Evolutionary conservation across 1,140 invertebrate species (phyloP).

Genomic region (Apis dorsata): DNA sequence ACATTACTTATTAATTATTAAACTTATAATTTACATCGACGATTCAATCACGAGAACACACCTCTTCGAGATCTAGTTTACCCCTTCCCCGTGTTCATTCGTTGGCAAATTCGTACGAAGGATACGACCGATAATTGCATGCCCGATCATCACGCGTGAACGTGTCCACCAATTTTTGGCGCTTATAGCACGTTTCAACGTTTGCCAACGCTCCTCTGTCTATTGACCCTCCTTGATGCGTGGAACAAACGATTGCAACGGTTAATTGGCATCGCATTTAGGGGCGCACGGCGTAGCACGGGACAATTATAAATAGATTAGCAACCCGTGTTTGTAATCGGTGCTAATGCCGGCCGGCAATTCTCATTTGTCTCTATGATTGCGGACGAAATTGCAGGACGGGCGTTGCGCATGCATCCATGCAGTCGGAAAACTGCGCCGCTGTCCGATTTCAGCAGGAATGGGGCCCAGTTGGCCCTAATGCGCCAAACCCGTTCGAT

Average conservation of each 20-base stretch:
- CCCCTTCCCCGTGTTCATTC: not conserved
- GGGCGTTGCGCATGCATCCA: not conserved
- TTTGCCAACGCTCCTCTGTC: not conserved
- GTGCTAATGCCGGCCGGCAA: slow-evolving; percentile 55
- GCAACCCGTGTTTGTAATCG: slow-evolving; percentile 50
- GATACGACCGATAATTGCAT: not conserved
- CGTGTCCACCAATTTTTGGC: slow-evolving; percentile 2
- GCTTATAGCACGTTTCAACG: not conserved
- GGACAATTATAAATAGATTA: slow-evolving; percentile 73
- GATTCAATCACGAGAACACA: too few species aligned
- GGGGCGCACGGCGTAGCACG: slow-evolving; percentile 8
- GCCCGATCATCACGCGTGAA: not conserved
- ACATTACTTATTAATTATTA: too few species aligned
- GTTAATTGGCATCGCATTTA: slow-evolving; percentile 67
- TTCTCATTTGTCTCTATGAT: slow-evolving; percentile 45
- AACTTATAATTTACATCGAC: too few species aligned
- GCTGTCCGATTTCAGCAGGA: not conserved
- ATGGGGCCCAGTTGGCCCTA: not conserved
- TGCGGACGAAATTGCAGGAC: slow-evolving; percentile 30
- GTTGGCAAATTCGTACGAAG: not conserved
- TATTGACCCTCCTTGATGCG: slow-evolving; percentile 12
- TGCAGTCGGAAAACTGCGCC: slow-evolving; percentile 28
- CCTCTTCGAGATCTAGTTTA: not conserved
- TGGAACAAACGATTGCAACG: slow-evolving; percentile 55
- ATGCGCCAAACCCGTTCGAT: slow-evolving; percentile 22